Evolutionary conservation across 92 coral and sea anemone species (phyloP).

Genomic region (Palythoa caribaeorum): DNA sequence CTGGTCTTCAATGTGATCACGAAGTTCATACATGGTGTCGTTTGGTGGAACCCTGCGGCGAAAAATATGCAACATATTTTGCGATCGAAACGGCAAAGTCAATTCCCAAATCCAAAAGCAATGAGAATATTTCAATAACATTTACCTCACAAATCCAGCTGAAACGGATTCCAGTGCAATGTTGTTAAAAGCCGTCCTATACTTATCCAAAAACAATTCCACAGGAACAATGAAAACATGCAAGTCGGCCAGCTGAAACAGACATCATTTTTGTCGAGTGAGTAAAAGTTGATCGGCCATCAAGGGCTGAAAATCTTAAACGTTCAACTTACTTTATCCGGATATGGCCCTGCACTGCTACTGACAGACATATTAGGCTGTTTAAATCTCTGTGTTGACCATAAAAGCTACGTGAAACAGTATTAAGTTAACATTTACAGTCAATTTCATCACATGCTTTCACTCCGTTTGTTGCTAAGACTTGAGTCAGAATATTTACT

Average conservation of each 20-base stretch:
- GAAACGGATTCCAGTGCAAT: slow-evolving; percentile 97
- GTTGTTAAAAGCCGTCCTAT: slow-evolving; percentile 96
- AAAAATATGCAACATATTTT: not conserved
- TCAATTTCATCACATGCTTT: slow-evolving; percentile 40
- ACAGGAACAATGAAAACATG: slow-evolving; percentile 98
- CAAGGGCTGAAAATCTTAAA: not conserved
- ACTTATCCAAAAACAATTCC: slow-evolving; percentile 96
- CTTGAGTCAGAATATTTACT: slow-evolving; percentile 36
- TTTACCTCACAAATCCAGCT: slow-evolving; percentile 98
- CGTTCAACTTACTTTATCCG: slow-evolving; percentile 55
- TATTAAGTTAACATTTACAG: slow-evolving; percentile 10
- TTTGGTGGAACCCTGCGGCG: slow-evolving; percentile 85
- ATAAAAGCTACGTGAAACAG: slow-evolving; percentile 8
- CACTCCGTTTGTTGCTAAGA: slow-evolving; percentile 39
- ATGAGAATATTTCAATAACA: no score
- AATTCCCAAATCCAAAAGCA: not conserved
- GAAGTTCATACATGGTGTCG: slow-evolving; percentile 68
- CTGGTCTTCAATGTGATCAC: slow-evolving; percentile 93
- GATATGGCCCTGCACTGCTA: slow-evolving; percentile 48
- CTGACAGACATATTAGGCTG: slow-evolving; percentile 51
- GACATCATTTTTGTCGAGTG: not conserved
- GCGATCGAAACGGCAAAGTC: not conserved
- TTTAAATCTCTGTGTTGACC: slow-evolving; percentile 25
- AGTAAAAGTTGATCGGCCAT: not conserved
- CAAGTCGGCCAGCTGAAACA: slow-evolving; percentile 90